Base-by-base conservation (phyloP, 1,140 invertebrate species). In the Mycetomoellerius zeteki region DNA sequence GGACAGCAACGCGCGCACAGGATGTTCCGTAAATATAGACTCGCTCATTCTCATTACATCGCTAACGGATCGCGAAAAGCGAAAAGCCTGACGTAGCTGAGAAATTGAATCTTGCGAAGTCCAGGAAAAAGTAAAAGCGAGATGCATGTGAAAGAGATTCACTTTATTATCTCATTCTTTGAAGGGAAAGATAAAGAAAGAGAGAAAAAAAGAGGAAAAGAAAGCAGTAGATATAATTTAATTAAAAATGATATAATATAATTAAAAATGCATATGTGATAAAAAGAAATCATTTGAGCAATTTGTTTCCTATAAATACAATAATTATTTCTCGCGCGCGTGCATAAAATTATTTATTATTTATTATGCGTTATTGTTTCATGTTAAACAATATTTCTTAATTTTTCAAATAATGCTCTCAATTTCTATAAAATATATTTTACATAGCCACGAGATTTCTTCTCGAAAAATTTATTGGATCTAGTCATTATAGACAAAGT, bases 1-100 rank as follows among this genome's bases (percentile, higher is more conserved):
- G 65, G 21, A 37, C 60, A 54, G 24, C 60, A 78, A 33, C 30
- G 37, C 12, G 16, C 56, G 19, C 5, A 43, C 52, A 58, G 24
- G 24, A 37, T 82, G 33, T 56, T 81, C 78, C 65, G 50, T 56
- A 82, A 81, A 82, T 82, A 72, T 72, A 71, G 65, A 33, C 67
- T 81, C 30, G 52, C 52, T 72, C 54, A 75, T 75, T 75, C 54
- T 82, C 52, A 82, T 72, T 82, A 82, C 16, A 58, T 6, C 10
- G 37, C 52, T 43, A 81, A 81, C 24, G 33, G 33, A 47, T 30
- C 62, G 47, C 21, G 56, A 60, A 77, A 75, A 75, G 27, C 19
- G 54, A 69, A 71, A 56, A 69, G n/a, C 47, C 10, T 52, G 76
- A 65, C 27, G 12, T 65, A 50, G 24, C 60, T 52, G 14, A 65